Evolutionary conservation across 2,113 vertebrate genomes (phyloP).

Genomic region (Myrmecobius fasciatus): DNA sequence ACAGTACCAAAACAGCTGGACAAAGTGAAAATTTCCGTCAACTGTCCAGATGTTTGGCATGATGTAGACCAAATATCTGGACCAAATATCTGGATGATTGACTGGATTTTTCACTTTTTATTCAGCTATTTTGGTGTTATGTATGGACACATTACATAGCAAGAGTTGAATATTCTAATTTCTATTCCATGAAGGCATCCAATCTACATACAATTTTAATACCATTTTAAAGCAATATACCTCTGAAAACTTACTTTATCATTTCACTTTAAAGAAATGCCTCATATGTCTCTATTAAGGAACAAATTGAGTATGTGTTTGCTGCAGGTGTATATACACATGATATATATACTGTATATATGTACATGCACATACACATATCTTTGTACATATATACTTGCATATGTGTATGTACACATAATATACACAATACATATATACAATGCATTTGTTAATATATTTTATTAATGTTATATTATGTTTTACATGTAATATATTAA

Average conservation of each 20-base stretch:
- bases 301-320: neutral
- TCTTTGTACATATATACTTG: too few relatives aligned
- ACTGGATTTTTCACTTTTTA: neutral
- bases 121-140: neutral
- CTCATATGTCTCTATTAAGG: neutral
- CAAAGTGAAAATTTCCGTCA: neutral
- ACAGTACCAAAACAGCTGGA: constrained; percentile 35
- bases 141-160: neutral
- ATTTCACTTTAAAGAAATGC: neutral
- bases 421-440: constrained; percentile 16
- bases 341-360: too few relatives aligned
- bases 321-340: neutral
- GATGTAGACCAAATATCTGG: neutral
- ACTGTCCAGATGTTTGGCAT: neutral
- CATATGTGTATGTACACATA: neutral
- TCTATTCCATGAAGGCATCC: neutral
- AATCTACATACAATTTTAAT: neutral
- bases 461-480: too few relatives aligned
- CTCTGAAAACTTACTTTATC: neutral
- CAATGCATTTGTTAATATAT: neutral
- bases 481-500: neutral
- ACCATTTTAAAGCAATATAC: neutral
- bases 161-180: neutral
- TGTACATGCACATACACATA: neutral
- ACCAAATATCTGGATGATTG: neutral